These are phyloP conservation scores for Myotis findleyi DNA, from an alignment of 2,797 vertebrate species.

Conservation along the genomic window DNA sequence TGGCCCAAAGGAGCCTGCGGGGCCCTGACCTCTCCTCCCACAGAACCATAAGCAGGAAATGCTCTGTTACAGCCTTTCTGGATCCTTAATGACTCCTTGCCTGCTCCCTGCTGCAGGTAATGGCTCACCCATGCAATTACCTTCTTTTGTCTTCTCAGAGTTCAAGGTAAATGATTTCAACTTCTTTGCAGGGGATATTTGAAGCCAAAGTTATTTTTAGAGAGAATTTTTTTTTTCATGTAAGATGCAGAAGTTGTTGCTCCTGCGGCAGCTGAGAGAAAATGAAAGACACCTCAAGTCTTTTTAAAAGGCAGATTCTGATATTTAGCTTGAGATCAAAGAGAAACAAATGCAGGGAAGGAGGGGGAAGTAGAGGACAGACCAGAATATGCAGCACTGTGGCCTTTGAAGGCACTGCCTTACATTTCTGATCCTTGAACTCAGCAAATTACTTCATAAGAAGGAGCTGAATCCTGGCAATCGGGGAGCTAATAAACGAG, in stretches of 20 bases:
- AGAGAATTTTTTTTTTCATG: conserved; percentile 85
- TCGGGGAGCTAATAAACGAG: conserved; percentile 80
- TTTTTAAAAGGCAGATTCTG: conserved; percentile 87
- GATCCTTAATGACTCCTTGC: conserved; percentile 64
- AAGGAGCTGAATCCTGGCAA: conserved; percentile 70
- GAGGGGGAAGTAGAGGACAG: conserved; percentile 74
- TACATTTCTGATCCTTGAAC: conserved; percentile 86
- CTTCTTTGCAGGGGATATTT: conserved; percentile 85
- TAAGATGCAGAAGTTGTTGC: conserved; percentile 83
- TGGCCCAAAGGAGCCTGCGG: conserved; percentile 51
- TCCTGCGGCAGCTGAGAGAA: conserved; percentile 85
- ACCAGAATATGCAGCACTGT: conserved; percentile 48
- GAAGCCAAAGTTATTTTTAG: conserved; percentile 88
- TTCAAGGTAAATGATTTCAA: conserved; percentile 87
- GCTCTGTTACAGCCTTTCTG: conserved; percentile 54
- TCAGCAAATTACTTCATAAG: conserved; percentile 76
- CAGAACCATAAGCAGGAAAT: conserved; percentile 72
- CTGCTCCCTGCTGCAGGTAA: conserved; percentile 81
- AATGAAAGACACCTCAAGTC: conserved; percentile 87
- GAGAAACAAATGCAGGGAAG: conserved; percentile 71
- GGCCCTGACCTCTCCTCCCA: conserved; percentile 53
- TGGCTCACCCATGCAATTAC: conserved; percentile 86
- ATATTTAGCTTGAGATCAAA: conserved; percentile 89
- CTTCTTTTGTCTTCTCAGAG: conserved; percentile 87
- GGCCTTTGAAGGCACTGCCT: conserved; percentile 83